Conservation (phyloP, 2,797 vertebrate species). For the Platyrinchus mystaceus region DNA sequence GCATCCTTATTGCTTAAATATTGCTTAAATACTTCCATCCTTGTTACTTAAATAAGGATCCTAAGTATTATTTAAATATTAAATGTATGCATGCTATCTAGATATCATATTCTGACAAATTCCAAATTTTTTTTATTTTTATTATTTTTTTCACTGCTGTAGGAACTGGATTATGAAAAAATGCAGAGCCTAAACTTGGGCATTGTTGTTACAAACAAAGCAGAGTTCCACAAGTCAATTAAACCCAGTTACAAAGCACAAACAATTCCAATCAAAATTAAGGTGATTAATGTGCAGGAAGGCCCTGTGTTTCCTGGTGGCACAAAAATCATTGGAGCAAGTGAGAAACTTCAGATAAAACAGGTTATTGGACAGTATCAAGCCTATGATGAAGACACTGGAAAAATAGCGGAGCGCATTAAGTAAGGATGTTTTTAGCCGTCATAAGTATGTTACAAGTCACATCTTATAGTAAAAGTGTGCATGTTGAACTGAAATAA, state of each 20-base stretch:
- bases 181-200: conserved; percentile 80
- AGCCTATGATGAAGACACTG: conserved; percentile 86
- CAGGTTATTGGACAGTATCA: conserved; percentile 79
- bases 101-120: neutral
- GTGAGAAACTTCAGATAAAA: conserved; percentile 75
- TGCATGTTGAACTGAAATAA: neutral
- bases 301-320: conserved; percentile 79
- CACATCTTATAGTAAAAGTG: neutral
- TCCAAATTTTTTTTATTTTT: neutral
- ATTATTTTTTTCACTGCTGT: neutral
- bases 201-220: conserved; percentile 85
- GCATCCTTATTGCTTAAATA: neutral
- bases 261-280: conserved; percentile 81
- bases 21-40: neutral
- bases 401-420: conserved; percentile 76
- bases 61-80: neutral
- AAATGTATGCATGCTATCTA: neutral
- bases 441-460: neutral
- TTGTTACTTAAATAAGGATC: neutral
- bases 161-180: conserved; percentile 89
- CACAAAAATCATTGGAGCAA: conserved; percentile 74
- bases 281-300: conserved; percentile 85
- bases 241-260: conserved; percentile 46
- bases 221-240: conserved; percentile 82
- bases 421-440: conserved; percentile 72